Conservation (phyloP, 2,113 vertebrate genomes). For the Myotis yumanensis region DNA sequence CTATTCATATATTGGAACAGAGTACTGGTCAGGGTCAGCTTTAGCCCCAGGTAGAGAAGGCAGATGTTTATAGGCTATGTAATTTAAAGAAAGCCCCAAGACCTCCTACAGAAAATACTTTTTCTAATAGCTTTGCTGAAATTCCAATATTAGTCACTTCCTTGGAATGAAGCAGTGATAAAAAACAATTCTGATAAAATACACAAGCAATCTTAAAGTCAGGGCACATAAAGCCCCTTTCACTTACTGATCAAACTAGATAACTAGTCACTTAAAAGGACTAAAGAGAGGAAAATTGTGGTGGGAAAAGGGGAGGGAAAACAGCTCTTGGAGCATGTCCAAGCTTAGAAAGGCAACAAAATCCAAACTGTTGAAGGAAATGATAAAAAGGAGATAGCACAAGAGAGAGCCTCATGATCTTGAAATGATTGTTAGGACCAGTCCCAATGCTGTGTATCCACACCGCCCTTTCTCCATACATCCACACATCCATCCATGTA, state of each 20-base stretch:
- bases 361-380: neutral
- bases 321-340: neutral
- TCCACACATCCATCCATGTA: neutral
- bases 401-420: neutral
- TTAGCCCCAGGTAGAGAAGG: slow-evolving; percentile 54
- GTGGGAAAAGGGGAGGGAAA: slow-evolving; percentile 23
- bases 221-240: slow-evolving; percentile 56
- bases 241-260: slow-evolving; percentile 59
- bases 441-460: fast-evolving
- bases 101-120: slow-evolving; percentile 64
- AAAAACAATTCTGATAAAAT: slow-evolving; percentile 62
- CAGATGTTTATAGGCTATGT: slow-evolving; percentile 42
- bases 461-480: neutral
- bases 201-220: slow-evolving; percentile 57
- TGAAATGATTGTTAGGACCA: neutral
- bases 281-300: neutral
- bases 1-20: neutral
- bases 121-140: slow-evolving; percentile 50
- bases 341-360: neutral
- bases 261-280: slow-evolving; percentile 46
- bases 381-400: neutral
- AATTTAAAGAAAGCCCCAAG: slow-evolving; percentile 52
- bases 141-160: slow-evolving; percentile 72
- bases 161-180: slow-evolving; percentile 59
- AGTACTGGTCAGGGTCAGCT: neutral